A percentile compares a stretch with the other conserved stretches of the same genome.
These are phyloP conservation scores for Meloidogyne chitwoodi DNA, from an alignment of 1,140 invertebrate species.

Conservation along the genomic window DNA sequence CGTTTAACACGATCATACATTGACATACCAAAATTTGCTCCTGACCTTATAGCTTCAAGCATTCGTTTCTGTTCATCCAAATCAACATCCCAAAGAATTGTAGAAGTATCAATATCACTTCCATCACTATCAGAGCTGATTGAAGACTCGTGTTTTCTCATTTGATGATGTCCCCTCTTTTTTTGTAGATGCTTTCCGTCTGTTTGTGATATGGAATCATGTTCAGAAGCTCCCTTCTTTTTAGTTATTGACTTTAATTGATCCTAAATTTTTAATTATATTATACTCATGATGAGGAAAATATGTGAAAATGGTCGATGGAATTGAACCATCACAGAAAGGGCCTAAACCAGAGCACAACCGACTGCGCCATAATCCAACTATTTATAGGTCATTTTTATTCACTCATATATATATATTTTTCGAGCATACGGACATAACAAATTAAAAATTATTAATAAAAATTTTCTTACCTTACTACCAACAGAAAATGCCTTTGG, in stretches of 20 bases:
- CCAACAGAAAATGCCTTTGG: not conserved
- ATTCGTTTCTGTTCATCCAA: conserved; percentile 24
- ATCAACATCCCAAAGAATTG: conserved; percentile 19
- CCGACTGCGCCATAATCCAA: no score
- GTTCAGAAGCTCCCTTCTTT: not conserved
- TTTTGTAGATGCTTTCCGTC: conserved; percentile 1
- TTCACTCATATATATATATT: no score
- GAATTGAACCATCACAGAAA: no score
- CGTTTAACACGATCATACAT: conserved; percentile 38
- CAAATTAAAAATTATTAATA: not conserved
- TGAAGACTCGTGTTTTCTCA: not conserved
- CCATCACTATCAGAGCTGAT: conserved; percentile 17
- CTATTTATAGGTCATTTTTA: no score
- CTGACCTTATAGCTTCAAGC: conserved; percentile 19
- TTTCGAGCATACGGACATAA: no score
- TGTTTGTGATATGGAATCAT: not conserved
- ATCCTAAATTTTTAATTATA: not conserved
- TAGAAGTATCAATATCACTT: not conserved
- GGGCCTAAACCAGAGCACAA: no score
- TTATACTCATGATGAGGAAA: no score
- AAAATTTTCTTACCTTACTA: not conserved
- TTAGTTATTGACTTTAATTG: not conserved
- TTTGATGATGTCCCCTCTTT: conserved; percentile 15
- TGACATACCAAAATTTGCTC: conserved; percentile 26
- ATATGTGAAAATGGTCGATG: no score